Evolutionary conservation across 2,797 vertebrate species (phyloP).

Genomic region (Antrozous pallidus): DNA sequence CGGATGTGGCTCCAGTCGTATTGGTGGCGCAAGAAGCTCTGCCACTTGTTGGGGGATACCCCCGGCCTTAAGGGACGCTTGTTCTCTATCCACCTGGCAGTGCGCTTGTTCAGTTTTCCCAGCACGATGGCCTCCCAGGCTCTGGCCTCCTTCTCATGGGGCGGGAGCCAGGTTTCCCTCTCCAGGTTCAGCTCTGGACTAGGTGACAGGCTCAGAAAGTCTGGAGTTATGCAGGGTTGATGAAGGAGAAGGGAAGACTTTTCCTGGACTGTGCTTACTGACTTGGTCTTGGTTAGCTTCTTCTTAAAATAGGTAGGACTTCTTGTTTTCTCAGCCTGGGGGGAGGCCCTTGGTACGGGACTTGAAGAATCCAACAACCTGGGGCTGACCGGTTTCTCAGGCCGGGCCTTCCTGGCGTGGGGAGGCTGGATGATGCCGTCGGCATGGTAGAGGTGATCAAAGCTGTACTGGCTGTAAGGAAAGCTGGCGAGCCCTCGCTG

Average conservation of each 20-base stretch:
- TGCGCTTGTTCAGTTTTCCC: slow-evolving; percentile 77
- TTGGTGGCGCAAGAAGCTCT: slow-evolving; percentile 68
- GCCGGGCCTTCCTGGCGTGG: background rate
- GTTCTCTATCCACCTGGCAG: slow-evolving; percentile 78
- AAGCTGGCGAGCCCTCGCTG: slow-evolving; percentile 75
- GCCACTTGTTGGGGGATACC: slow-evolving; percentile 56
- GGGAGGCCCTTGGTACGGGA: background rate
- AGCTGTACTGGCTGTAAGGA: slow-evolving; percentile 75
- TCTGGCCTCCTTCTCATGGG: background rate
- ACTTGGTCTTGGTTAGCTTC: slow-evolving; percentile 3
- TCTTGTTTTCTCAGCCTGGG: background rate
- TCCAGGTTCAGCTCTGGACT: slow-evolving; percentile 41
- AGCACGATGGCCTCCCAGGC: slow-evolving; percentile 74
- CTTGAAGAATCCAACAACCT: background rate
- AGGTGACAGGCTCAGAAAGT: background rate
- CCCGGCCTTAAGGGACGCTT: slow-evolving; percentile 63
- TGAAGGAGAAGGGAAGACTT: background rate
- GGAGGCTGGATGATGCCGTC: slow-evolving; percentile 53
- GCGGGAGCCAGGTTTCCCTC: background rate
- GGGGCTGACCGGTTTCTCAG: background rate
- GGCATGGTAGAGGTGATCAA: slow-evolving; percentile 76
- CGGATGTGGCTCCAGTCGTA: slow-evolving; percentile 78
- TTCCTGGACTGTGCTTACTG: background rate
- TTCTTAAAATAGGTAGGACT: background rate
- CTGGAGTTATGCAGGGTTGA: background rate